phyloP scores from a whole-genome alignment of 2,888 invertebrate genomes.

The Tenthredo amoena region DNA sequence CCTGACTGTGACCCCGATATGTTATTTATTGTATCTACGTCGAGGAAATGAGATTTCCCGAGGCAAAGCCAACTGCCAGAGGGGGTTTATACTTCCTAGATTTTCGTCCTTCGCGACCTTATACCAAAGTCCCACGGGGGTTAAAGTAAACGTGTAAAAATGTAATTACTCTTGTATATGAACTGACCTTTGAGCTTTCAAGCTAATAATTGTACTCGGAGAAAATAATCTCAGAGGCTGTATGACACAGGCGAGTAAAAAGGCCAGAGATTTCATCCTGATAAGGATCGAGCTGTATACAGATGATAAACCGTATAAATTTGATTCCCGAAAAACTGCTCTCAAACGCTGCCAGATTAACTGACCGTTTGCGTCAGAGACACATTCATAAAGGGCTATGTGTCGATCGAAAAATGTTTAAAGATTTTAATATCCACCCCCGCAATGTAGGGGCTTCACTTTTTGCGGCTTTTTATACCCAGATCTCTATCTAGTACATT shows the following conservation, averaged over 20 bases:
- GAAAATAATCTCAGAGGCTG: background rate
- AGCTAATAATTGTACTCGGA: background rate
- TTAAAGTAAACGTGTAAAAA: slow-evolving; percentile 29
- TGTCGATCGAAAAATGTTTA: background rate
- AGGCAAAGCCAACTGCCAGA: background rate
- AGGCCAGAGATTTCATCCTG: background rate
- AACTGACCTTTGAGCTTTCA: background rate
- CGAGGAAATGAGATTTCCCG: slow-evolving; percentile 17
- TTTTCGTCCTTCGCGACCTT: slow-evolving; percentile 5
- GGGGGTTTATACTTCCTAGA: background rate
- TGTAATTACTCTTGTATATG: slow-evolving; percentile 22
- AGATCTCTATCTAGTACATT: background rate
- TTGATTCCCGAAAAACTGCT: background rate
- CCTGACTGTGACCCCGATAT: background rate
- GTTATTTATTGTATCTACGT: slow-evolving; percentile 15
- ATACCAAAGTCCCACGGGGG: background rate
- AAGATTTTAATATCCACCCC: slow-evolving; percentile 17
- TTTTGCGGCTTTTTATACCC: background rate
- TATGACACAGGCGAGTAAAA: background rate
- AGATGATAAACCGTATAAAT: background rate
- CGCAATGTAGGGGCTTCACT: background rate
- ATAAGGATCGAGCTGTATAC: background rate
- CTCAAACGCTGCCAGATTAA: background rate
- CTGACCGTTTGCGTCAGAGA: background rate
- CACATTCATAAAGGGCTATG: slow-evolving; percentile 1